Base-by-base conservation (phyloP, 2,113 vertebrate genomes). In the Sciurus niger region DNA sequence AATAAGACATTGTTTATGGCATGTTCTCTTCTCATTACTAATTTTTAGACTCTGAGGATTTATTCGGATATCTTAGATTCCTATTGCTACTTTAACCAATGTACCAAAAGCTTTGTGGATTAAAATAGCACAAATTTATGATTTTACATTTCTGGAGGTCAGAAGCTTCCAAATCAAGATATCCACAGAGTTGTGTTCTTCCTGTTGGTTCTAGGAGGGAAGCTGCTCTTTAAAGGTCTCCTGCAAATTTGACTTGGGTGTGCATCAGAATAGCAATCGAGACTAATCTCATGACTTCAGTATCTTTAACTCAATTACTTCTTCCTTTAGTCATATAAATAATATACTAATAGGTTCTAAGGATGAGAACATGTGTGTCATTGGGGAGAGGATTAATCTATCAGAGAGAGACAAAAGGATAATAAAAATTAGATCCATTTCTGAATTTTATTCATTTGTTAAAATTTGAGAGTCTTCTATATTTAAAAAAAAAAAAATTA, bases 371-470 rank as follows among this genome's bases (percentile, higher is more conserved):
- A 0, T 77, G 16, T 67, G 34, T 85, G 18, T 86, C 28, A 63
- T 86, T 58, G 11, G 60, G 7, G 2, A 79, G 10, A 14, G 4
- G 16, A 90, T 74, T 90, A 48, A 65, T 91, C 28, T 70, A 86
- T 40, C 14, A 89, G 46, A 84, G 12, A 51, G 20, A 37, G 20
- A 76, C 6, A 70, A 79, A 96, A 78, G 18, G 37, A 18, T 76
- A 65, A 70, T 94, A 84, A 91, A 55, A 94, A 74, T 48, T 86
- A 86, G 18, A 6, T 6, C 58, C 72, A 53, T 68, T 63, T 53
- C 48, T 93, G 8, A 76, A 89, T 94, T 95, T 73, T 51, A 67
- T 85, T 95, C 14, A 65, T 40, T 94, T 40, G 46, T 51, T 93
- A 60, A 84, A 3, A 85, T 58, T 37, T 70, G 4, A 78, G 25